These are phyloP conservation scores for Lathamus discolor DNA, from an alignment of 2,113 vertebrate genomes.

Conservation along the genomic window DNA sequence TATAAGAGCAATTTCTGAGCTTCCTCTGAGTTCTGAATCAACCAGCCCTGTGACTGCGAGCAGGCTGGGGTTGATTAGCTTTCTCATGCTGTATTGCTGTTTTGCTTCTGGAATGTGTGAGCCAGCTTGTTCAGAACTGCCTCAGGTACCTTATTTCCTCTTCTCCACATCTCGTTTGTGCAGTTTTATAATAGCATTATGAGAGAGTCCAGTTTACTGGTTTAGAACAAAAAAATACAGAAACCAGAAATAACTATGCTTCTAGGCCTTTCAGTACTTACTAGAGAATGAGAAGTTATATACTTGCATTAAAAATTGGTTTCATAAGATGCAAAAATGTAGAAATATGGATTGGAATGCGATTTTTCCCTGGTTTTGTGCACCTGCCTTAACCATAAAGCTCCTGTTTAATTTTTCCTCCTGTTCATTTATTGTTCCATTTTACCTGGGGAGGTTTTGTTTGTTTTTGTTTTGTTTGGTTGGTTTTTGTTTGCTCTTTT, in stretches of 20 bases:
- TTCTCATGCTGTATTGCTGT: neutral
- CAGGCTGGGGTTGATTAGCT: neutral
- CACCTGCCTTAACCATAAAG: neutral
- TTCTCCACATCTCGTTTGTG: neutral
- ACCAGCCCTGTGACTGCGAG: neutral
- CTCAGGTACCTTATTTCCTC: neutral
- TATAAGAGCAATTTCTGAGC: neutral
- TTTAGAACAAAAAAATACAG: neutral
- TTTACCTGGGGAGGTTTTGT: fast-evolving
- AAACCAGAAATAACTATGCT: neutral
- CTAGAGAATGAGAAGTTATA: neutral
- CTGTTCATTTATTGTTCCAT: fast-evolving
- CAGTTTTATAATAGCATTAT: neutral
- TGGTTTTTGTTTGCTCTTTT: neutral
- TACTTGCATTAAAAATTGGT: neutral
- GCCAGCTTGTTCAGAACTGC: neutral
- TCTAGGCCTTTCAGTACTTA: neutral
- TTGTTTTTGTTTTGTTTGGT: neutral
- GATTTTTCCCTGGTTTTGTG: neutral
- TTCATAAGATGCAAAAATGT: neutral
- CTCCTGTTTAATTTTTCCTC: neutral
- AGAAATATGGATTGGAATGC: neutral
- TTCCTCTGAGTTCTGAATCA: neutral
- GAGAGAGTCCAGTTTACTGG: neutral
- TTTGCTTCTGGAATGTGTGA: neutral